Percentiles rank a stretch among this genome's conserved stretches.
phyloP scores from a whole-genome alignment of 2,888 invertebrate genomes.

The Caenorhabditis zanzibari region DNA sequence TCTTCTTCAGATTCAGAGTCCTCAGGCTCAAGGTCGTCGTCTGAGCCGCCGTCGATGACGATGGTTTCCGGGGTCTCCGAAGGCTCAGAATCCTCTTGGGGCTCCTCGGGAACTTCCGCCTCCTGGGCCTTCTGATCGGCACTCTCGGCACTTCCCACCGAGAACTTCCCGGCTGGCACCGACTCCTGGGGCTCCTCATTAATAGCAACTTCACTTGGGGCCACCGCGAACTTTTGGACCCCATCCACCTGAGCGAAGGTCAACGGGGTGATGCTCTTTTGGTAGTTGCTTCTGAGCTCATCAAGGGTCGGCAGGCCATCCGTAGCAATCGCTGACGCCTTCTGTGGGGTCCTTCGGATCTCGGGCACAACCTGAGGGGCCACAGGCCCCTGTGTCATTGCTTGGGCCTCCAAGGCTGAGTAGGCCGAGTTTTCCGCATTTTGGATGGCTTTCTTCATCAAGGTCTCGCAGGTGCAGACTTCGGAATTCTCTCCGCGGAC shows the following conservation, averaged over 20 bases:
- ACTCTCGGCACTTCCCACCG: not conserved
- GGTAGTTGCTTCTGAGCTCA: slow-evolving; percentile 36
- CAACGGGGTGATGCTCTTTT: slow-evolving; percentile 26
- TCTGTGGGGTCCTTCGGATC: slow-evolving; percentile 45
- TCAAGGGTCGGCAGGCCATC: slow-evolving; percentile 40
- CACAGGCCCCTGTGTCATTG: slow-evolving; percentile 11
- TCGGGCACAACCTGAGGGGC: slow-evolving; percentile 13
- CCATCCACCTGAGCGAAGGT: slow-evolving; percentile 39
- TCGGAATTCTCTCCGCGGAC: slow-evolving; percentile 22
- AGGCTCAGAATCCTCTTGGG: not conserved
- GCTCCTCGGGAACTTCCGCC: not conserved
- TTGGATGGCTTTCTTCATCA: slow-evolving; percentile 54
- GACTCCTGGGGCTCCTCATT: slow-evolving; percentile 27
- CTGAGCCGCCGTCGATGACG: slow-evolving; percentile 16
- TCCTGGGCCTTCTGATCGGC: not conserved
- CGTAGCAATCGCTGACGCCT: slow-evolving; percentile 30
- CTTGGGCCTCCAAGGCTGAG: slow-evolving; percentile 41
- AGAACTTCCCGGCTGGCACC: not conserved
- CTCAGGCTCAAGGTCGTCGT: not conserved
- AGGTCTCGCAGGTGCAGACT: slow-evolving; percentile 50
- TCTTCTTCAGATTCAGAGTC: not conserved
- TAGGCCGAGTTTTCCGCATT: slow-evolving; percentile 56
- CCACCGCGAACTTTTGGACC: slow-evolving; percentile 51
- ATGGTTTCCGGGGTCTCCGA: slow-evolving; percentile 3
- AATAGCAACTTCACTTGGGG: slow-evolving; percentile 47